Conservation (phyloP, 2,113 vertebrate genomes). For the Gnathonemus echidnorhynchus region DNA sequence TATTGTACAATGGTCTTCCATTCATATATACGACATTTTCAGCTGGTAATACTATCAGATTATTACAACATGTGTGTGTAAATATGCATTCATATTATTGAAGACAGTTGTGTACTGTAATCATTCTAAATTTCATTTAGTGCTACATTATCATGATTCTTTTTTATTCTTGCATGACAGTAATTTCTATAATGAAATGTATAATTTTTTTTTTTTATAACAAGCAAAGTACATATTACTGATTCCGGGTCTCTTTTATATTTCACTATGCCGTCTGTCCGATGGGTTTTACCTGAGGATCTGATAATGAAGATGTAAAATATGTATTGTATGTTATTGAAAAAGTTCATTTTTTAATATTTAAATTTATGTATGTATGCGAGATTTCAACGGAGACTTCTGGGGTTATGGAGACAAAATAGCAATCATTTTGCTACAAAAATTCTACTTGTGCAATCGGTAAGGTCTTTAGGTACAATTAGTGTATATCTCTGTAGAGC, state of each 20-base stretch:
- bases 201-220: constrained; percentile 8
- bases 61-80: neutral
- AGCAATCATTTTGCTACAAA: constrained; percentile 1
- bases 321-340: neutral
- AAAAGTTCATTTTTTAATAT: neutral
- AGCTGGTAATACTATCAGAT: neutral
- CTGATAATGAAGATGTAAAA: neutral
- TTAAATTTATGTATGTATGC: neutral
- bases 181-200: constrained; percentile 3
- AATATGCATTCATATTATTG: neutral
- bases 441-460: neutral
- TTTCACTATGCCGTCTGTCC: neutral
- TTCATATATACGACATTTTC: neutral
- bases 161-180: neutral
- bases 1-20: neutral
- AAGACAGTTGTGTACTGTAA: neutral
- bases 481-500: neutral
- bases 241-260: neutral
- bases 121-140: neutral
- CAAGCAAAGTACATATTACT: constrained; percentile 4
- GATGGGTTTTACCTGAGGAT: constrained; percentile 3
- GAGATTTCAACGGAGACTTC: neutral
- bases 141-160: neutral
- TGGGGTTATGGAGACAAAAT: neutral
- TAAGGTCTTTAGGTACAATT: neutral